A percentile compares a stretch with the other conserved stretches of the same genome.
These are phyloP conservation scores for Rousettus leschenaultii DNA, from an alignment of 2,113 vertebrate species.

Conservation along the genomic window DNA sequence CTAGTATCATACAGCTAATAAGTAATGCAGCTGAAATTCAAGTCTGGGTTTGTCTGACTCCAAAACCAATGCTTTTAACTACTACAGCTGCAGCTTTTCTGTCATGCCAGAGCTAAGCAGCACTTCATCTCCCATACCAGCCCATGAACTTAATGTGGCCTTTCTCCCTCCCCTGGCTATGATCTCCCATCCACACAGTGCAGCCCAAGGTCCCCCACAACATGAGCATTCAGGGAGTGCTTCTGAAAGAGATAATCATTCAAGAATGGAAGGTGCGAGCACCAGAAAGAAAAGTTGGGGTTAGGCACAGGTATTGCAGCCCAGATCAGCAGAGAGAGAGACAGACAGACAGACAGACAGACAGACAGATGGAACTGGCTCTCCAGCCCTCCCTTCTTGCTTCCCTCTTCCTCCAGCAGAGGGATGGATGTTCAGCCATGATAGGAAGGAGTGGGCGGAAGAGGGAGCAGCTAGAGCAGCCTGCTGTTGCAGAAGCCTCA, in stretches of 20 bases:
- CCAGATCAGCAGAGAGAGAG: neutral
- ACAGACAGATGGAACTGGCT: slow-evolving; percentile 27
- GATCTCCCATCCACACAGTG: neutral
- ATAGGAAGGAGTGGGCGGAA: slow-evolving; percentile 47
- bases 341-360: no score
- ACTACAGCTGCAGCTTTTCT: slow-evolving; percentile 30
- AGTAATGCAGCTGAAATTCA: neutral
- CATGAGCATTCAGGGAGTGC: neutral
- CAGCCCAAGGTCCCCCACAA: neutral
- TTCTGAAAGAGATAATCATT: neutral
- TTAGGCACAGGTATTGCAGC: neutral
- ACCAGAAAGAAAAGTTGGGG: neutral
- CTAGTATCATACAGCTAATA: slow-evolving; percentile 5
- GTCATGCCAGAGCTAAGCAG: neutral
- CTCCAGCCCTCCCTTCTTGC: slow-evolving; percentile 12
- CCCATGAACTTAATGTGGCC: neutral
- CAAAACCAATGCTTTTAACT: slow-evolving; percentile 36
- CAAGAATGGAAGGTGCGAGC: neutral
- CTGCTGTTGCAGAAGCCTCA: slow-evolving; percentile 39
- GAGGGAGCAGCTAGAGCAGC: slow-evolving; percentile 23
- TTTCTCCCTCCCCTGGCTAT: neutral
- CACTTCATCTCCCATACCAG: neutral
- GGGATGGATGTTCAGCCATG: slow-evolving; percentile 42
- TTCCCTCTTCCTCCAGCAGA: slow-evolving; percentile 37
- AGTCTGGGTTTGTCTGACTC: slow-evolving; percentile 36